Conservation (phyloP, 1,140 invertebrate species). For the Protaetia brevitarsis region DNA sequence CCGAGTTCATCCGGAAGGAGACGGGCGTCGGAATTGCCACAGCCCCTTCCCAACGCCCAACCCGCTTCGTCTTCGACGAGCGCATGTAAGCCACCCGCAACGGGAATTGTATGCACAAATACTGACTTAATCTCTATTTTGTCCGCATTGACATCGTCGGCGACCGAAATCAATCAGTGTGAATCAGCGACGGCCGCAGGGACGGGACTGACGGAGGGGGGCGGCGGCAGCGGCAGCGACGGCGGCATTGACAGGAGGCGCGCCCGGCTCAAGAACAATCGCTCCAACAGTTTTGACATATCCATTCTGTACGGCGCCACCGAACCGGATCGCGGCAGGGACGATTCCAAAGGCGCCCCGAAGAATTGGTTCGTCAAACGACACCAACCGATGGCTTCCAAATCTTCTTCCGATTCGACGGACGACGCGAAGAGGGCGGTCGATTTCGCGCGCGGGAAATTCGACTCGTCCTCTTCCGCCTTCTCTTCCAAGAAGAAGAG, state of each 20-base stretch:
- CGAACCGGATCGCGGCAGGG: neutral
- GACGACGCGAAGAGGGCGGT: too few relatives aligned
- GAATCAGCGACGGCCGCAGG: conserved; percentile 48
- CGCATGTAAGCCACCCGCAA: conserved; percentile 40
- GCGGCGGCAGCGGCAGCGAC: conserved; percentile 30
- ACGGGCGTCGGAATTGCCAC: conserved; percentile 66
- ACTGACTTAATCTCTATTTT: conserved; percentile 76
- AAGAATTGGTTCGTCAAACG: conserved; percentile 69
- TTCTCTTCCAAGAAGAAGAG: conserved; percentile 35
- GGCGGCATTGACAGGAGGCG: conserved; percentile 50
- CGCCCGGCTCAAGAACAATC: conserved; percentile 58
- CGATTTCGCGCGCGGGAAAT: too few relatives aligned
- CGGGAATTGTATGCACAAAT: conserved; percentile 73
- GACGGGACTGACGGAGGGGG: conserved; percentile 37
- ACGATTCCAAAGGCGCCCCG: neutral
- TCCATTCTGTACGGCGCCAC: conserved; percentile 61
- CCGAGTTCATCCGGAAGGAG: conserved; percentile 54
- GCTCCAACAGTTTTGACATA: conserved; percentile 79
- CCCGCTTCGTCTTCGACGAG: conserved; percentile 41
- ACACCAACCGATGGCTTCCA: conserved; percentile 59
- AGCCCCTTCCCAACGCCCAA: conserved; percentile 29
- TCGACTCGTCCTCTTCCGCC: neutral
- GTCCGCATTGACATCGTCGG: conserved; percentile 73
- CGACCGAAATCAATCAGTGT: conserved; percentile 71
- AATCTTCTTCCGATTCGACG: conserved; percentile 39